These are phyloP conservation scores for Antitype chi DNA, from an alignment of 2,888 invertebrate species.

Conservation along the genomic window DNA sequence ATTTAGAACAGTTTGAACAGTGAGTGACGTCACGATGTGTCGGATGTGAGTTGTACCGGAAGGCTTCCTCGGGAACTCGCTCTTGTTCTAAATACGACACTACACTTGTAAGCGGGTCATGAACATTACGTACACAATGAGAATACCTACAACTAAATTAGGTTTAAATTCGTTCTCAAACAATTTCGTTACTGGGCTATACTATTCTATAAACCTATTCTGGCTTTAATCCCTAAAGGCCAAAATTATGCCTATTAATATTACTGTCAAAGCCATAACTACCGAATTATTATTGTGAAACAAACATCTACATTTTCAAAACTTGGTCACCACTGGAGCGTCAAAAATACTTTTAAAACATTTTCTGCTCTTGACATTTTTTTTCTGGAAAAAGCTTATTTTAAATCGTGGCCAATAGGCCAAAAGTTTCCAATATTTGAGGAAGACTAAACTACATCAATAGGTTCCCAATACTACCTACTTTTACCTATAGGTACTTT, in stretches of 20 bases:
- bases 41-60: conserved; percentile 57
- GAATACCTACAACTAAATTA: conserved; percentile 19
- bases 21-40: conserved; percentile 36
- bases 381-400: not conserved
- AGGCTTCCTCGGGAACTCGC: conserved; percentile 33
- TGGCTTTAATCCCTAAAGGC: not conserved
- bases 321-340: not conserved
- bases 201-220: conserved; percentile 3
- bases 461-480: conserved; percentile 8
- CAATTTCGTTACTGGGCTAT: not conserved
- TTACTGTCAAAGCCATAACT: not conserved
- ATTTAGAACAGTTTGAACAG: conserved; percentile 45
- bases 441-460: conserved; percentile 7
- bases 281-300: not conserved
- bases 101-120: conserved; percentile 47
- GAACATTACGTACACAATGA: conserved; percentile 22
- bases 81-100: conserved; percentile 42
- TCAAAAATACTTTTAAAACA: not conserved
- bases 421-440: conserved; percentile 38
- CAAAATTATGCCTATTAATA: not conserved
- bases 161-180: conserved; percentile 16
- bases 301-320: not conserved
- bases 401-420: conserved; percentile 20
- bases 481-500: not conserved
- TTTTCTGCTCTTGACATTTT: not conserved